Evolutionary conservation across 2,113 vertebrate species (phyloP), one percentile per base, ranked within the genome.

Genomic region (Carassius carassius): DNA sequence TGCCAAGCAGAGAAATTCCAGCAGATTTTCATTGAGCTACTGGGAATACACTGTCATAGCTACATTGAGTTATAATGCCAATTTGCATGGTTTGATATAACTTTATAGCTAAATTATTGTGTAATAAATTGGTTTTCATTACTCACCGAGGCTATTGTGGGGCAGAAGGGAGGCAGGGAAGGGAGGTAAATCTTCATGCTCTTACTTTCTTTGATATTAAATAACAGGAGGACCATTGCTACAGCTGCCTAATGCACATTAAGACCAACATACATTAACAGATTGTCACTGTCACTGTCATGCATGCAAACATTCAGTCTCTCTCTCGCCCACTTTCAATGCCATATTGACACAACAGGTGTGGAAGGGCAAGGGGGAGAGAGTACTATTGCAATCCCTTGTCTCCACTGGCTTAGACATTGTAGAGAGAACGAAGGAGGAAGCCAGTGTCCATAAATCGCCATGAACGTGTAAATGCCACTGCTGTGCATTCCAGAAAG

Each of bases 401-500:
- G 83, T 78, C 76, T 78, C 83, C 51, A 56, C 32, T 70, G 63
- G 21, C 74, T 78, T 78, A 75, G 47, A 67, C 58, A 35, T 29
- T 78, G 74, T 41, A 87, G 88, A 87, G 87, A 92, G 84, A 83
- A 37, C 16, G 76, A 81, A 86, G 32, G 83, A 63, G 86, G 84
- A 86, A 77, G 87, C 90, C 89, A 92, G 89, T 35, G 10, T 75
- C 83, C 87, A 93, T 95, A 94, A 94, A 94, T 95, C 92, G 92
- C 85, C 58, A 87, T 81, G 51, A 94, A 93, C 84, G 77, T 92
- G 92, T 91, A 94, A 93, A 94, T 93, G 91, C 94, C 94, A 91
- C 88, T 16, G 90, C 87, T 75, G 81, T 79, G 16, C 91, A 95
- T 94, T 93, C 93, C 91, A 67, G 3, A 86, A 60, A 86, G 87